phyloP scores from a whole-genome alignment of 1,140 invertebrate genomes.

The Macrocentrus cingulum region DNA sequence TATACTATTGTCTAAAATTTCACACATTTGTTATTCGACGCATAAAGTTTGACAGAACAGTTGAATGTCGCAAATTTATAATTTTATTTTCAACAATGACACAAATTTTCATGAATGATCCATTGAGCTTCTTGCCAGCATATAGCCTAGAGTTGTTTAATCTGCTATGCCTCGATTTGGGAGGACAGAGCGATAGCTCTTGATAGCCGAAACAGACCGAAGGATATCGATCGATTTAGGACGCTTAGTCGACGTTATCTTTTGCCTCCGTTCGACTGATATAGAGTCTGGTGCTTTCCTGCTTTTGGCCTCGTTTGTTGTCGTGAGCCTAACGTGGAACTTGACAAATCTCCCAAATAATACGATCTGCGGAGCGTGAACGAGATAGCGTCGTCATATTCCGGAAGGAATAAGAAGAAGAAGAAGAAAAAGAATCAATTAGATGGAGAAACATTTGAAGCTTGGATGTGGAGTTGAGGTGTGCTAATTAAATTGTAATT shows the following conservation, averaged over 20 bases:
- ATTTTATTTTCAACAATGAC: too few species aligned
- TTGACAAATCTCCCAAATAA: slow-evolving; percentile 8
- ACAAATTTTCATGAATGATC: too few species aligned
- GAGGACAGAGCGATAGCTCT: slow-evolving; percentile 4
- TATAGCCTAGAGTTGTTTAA: slow-evolving; percentile 47
- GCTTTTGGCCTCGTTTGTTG: slow-evolving; percentile 28
- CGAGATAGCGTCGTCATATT: background rate
- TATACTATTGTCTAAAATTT: too few species aligned
- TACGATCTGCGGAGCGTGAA: slow-evolving; percentile 12
- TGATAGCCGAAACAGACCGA: slow-evolving; percentile 47
- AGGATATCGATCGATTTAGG: slow-evolving; percentile 52
- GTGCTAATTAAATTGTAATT: slow-evolving; percentile 25
- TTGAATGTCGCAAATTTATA: too few species aligned
- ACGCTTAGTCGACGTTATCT: slow-evolving; percentile 45
- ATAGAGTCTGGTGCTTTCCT: slow-evolving; percentile 37
- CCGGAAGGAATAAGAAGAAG: too few species aligned
- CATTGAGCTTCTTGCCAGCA: too few species aligned
- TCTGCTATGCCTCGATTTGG: slow-evolving; percentile 40
- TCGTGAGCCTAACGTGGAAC: slow-evolving; percentile 17
- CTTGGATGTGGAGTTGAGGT: background rate
- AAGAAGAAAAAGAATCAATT: too few species aligned
- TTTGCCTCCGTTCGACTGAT: slow-evolving; percentile 47
- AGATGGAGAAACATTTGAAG: too few species aligned
- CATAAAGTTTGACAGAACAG: too few species aligned
- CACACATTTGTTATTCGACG: too few species aligned